Base-by-base conservation (phyloP, 2,797 vertebrate species). In the Astyanax mexicanus region DNA sequence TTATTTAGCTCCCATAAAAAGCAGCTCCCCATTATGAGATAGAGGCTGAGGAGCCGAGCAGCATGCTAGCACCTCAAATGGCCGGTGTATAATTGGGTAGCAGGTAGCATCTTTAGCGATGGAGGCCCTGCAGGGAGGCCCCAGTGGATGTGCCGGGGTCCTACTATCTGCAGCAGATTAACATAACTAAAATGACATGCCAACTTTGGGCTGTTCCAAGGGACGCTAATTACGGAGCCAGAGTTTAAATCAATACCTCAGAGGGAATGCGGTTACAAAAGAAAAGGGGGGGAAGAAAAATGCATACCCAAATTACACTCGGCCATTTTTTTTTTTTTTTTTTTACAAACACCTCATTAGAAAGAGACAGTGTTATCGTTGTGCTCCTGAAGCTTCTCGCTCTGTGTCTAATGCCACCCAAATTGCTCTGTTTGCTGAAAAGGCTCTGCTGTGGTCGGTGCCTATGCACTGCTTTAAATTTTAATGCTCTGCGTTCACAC, bases 381-480 rank as follows among this genome's bases (percentile, higher is more conserved):
- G 80, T 77, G 68, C 58, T 67, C 49, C 80, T 57, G 71, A 72
- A 69, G 80, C 68, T 77, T 79, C 69, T 51, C 54, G 71, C 75
- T 69, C 75, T 65, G 78, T 66, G 69, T 76, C 79, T 83, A 83
- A 81, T 82, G 80, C 81, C 82, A 84, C 83, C 79, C 79, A 81
- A 85, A 85, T 84, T 82, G 75, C 78, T 84, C 80, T 85, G 79
- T 88, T 86, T 88, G 83, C 83, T 73, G 77, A 85, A 82, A 81
- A 81, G 81, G 73, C 81, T 76, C 69, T 35, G 52, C 79, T 78
- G 83, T 67, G 75, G 81, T 76, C 55, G 72, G 78, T 71, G 75
- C 75, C 84, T 88, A 85, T 87, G 84, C 83, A 84, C 68, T 12
- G 80, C 73, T 84, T 88, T 86, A 89, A 87, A 87, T 85, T 88